Base-by-base conservation (phyloP, 2,113 vertebrate species). In the Willisornis vidua region DNA sequence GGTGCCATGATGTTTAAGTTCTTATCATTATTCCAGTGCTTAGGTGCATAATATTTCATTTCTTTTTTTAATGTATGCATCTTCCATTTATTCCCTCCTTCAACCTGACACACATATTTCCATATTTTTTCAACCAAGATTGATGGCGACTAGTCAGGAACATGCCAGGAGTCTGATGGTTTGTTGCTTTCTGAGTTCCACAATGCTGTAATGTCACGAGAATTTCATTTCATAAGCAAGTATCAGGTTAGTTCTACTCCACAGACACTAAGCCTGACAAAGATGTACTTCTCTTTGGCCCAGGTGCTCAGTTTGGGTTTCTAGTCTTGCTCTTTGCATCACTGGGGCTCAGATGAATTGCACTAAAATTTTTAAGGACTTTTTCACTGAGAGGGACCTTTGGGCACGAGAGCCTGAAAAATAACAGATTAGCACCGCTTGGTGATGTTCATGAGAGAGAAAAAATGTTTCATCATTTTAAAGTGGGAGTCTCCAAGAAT, bases 381-480 rank as follows among this genome's bases (percentile, higher is more conserved):
- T 72, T 35, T 68, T 73, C n/a, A 37, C 5, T 22, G 12, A 94
- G 7, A 76, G 45, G 14, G 28, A 75, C 12, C 24, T 76, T 31
- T 68, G 37, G 29, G 22, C 37, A n/a, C 70, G 16, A 55, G 19
- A 78, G 18, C 39, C 82, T 72, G 65, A 43, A 67, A 81, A 33
- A 68, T 58, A 25, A 55, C 35, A 49, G 29, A 81, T 74, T 74
- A 74, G 55, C 2, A 9, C 23, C 8, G 25, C 29, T 35, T 3
- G 1, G 20, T 67, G 33, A 43, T 10, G 1, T 19, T 78, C 15
- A 51, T 14, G 23, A 61, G 29, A 87, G 43, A 79, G 29, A 52
- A 76, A 84, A 59, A 75, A 65, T 14, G 39, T 63, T 94, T 65
- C 54, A 57, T 85, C 73, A 29, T 85, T 92, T 79, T 65, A 52